Base-by-base conservation (phyloP, 2,113 vertebrate genomes). In the Malurus alboscapulatus region DNA sequence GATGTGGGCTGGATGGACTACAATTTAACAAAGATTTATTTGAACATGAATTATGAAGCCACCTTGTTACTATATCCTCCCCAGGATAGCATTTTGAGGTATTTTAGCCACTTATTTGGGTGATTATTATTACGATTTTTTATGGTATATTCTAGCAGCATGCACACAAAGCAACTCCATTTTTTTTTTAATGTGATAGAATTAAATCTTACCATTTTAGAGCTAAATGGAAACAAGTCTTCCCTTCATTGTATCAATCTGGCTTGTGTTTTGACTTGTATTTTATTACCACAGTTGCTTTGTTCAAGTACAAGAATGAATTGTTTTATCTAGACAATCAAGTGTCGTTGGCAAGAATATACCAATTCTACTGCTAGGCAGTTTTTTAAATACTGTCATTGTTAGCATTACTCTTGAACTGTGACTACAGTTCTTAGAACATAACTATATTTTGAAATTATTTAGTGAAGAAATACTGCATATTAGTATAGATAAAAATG, bases 401-500 rank as follows among this genome's bases (percentile, higher is more conserved):
- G 47, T 62, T 63, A 87, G 18, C 30, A 50, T 32, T 2, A 17
- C 17, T 55, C 71, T 63, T 63, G 21, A 78, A 27, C 24, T 63
- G 10, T 58, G 24, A 62, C 6, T 51, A 0, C 15, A 66, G 16
- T 34, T 91, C 17, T 88, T 75, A 69, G 30, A 66, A 66, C 27
- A 30, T 62, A 85, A 40, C 12, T 63, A 1, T 63, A 14, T 83
- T 86, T 76, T 5, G n/a, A 63, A 58, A 21, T 48, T 54, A 10
- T 55, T 88, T 81, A 58, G 13, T 0, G 0, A 66, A 78, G 36
- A 40, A 4, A 27, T 63, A 20, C 1, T 20, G 19, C 9, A 19
- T 44, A 44, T 75, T 63, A 45, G 3, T 40, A 6, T 30, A 45
- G 12, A 2, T 69, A 42, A 62, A 47, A 87, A 73, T 48, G 3